Evolutionary conservation across 2,797 vertebrate genomes (phyloP), one percentile per base, ranked within the genome.

Genomic region (Graptemys geographica): DNA sequence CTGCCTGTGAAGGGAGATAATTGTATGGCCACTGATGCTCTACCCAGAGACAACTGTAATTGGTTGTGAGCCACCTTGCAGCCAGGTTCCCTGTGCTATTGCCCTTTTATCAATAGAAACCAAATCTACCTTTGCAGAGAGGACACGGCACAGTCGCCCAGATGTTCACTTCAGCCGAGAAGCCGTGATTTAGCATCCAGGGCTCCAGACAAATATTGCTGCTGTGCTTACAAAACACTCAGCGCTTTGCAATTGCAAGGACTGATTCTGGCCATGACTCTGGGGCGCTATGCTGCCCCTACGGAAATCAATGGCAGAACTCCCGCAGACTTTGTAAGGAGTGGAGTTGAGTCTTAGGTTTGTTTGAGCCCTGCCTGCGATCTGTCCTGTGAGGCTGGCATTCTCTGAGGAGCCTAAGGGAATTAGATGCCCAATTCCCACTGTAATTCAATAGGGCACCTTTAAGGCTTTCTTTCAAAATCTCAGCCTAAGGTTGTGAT

Each of bases 101-200:
- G 96, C 96, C 93, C 83, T 81, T 90, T 95, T 95, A 96, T 96
- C 96, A 97, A 97, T 81, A 97, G 97, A 95, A 97, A 97, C 93
- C 90, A 56, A 95, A 94, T 94, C 96, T 80, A 96, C 96, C 96
- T 96, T 96, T 76, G 87, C 92, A 94, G 86, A 93, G 85, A 74
- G 83, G 93, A 96, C 84, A 82, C 79, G 3, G 25, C 0, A 0
- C 0, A 31, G 92, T 53, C 52, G 72, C n/a, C 83, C 72, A 25
- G 79, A 56, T 62, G 80, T 59, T 83, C 44, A 3, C 62, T 47
- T 78, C 65, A 10, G 62, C 86, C 31, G 2, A 31, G 79, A 23
- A 13, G 79, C 62, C 33, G n/a, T 12, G 37, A 80, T 78, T 87
- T 53, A 44, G 56, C 76, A 92, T 79, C 44, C n/a, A 2, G 28